phyloP scores from a whole-genome alignment of 2,113 vertebrate genomes.

The Microtus ochrogaster region DNA sequence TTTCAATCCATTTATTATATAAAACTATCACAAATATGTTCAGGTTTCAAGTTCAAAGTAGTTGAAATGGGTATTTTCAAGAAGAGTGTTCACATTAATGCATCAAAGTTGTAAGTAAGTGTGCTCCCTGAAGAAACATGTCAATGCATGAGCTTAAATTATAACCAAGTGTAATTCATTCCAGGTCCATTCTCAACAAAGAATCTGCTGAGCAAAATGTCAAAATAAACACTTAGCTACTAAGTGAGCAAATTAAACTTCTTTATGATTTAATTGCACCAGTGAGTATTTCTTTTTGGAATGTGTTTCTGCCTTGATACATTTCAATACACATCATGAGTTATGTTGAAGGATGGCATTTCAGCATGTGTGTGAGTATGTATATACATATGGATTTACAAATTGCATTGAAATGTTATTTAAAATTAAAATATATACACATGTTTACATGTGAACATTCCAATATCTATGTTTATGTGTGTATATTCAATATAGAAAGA shows the following conservation, averaged over 20 bases:
- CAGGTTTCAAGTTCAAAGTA: constrained; percentile 58
- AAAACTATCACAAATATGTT: constrained; percentile 37
- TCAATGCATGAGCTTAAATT: constrained; percentile 77
- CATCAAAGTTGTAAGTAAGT: constrained; percentile 70
- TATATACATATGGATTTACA: constrained; percentile 81
- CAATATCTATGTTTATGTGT: constrained; percentile 78
- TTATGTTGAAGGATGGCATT: constrained; percentile 83
- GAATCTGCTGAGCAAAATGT: constrained; percentile 77
- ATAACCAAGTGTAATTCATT: constrained; percentile 80
- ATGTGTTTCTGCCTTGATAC: constrained; percentile 80
- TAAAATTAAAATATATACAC: constrained; percentile 81
- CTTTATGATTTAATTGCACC: constrained; percentile 79
- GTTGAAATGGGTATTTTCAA: constrained; percentile 57
- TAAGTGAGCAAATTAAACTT: constrained; percentile 75
- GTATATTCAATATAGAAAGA: constrained; percentile 73
- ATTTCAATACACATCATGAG: constrained; percentile 81
- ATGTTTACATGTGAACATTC: constrained; percentile 81
- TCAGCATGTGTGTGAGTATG: constrained; percentile 78
- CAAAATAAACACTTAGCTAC: constrained; percentile 80
- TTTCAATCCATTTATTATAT: constrained; percentile 54
- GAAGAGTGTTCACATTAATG: constrained; percentile 64
- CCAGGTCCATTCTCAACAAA: constrained; percentile 79
- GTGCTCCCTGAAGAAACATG: constrained; percentile 76
- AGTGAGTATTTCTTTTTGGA: constrained; percentile 82
- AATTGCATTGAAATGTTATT: constrained; percentile 76